Base-by-base conservation (phyloP, 2,113 vertebrate species). In the Leuciscus idus region DNA sequence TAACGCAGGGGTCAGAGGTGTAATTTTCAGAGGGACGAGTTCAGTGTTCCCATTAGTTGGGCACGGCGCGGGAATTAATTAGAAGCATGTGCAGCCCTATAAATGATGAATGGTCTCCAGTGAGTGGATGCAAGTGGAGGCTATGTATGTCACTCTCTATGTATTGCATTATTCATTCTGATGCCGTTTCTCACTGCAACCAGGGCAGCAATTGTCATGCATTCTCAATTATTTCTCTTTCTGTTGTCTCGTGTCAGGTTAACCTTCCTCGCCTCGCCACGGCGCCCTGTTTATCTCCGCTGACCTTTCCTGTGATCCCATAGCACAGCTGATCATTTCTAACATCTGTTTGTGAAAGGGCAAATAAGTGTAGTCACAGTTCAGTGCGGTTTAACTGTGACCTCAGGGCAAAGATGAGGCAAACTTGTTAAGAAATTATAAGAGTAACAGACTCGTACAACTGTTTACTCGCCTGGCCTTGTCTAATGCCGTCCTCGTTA, bases 11-110 rank as follows among this genome's bases (percentile, higher is more conserved):
- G 87, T 85, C 50, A 84, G 81, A 88, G 87, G 84, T 84, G 84
- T 84, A 74, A 59, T 86, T 84, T 84, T 48, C 52, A 19, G 62
- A 82, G 73, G 85, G 81, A 72, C 33, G 70, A 86, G 87, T 82
- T 88, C 81, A 81, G 81, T 78, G 84, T 72, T 76, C 84, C 86
- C 43, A 86, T 88, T 89, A 89, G 85, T 57, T 5, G 81, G 61
- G 61, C 81, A 85, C 57, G 21, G 74, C n/a, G 21, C 43, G n/a
- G 52, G 72, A 76, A 86, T 85, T 88, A 86, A 90, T 88, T 88
- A 90, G 17, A 73, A 59, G 70, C 46, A 73, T 66, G 81, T 23
- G 77, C 81, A 28, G 13, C 28, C 8, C 55, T 74, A 50, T 68
- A 72, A 87, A 72, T 83, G 88, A 86, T 84, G 72, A 87, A 84